These are phyloP conservation scores for Noctua comes DNA, from an alignment of 2,888 invertebrate genomes.

Conservation along the genomic window DNA sequence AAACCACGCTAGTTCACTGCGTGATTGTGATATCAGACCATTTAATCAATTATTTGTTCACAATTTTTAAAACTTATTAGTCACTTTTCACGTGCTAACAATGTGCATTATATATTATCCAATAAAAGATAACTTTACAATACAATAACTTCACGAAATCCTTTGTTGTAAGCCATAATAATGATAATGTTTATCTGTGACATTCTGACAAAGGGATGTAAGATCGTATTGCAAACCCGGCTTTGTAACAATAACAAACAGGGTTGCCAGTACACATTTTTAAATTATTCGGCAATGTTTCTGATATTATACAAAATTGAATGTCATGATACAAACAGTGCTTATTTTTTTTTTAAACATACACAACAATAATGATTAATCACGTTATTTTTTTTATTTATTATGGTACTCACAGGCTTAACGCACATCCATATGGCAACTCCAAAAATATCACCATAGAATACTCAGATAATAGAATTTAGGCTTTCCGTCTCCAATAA, in stretches of 20 bases:
- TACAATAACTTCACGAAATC: slow-evolving; percentile 29
- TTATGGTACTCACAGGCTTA: too few species aligned
- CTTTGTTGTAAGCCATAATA: neutral
- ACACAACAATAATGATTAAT: too few species aligned
- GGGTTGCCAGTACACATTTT: too few species aligned
- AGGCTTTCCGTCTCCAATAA: too few species aligned
- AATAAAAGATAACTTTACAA: slow-evolving; percentile 20
- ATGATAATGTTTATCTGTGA: slow-evolving; percentile 15
- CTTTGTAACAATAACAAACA: slow-evolving; percentile 20
- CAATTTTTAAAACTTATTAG: neutral
- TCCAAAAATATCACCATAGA: too few species aligned
- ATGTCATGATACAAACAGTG: too few species aligned
- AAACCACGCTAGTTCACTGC: neutral
- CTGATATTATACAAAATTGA: too few species aligned
- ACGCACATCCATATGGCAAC: too few species aligned
- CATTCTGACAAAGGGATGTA: slow-evolving; percentile 2
- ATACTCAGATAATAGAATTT: too few species aligned
- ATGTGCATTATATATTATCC: neutral
- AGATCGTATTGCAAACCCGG: slow-evolving; percentile 14
- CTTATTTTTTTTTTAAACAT: too few species aligned
- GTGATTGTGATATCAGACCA: neutral
- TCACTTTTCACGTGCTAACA: slow-evolving; percentile 6
- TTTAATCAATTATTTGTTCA: neutral
- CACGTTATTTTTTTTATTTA: too few species aligned
- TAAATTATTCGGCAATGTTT: too few species aligned